Evolutionary conservation across 1,140 invertebrate genomes (phyloP).

Genomic region (Drosophila triauraria): DNA sequence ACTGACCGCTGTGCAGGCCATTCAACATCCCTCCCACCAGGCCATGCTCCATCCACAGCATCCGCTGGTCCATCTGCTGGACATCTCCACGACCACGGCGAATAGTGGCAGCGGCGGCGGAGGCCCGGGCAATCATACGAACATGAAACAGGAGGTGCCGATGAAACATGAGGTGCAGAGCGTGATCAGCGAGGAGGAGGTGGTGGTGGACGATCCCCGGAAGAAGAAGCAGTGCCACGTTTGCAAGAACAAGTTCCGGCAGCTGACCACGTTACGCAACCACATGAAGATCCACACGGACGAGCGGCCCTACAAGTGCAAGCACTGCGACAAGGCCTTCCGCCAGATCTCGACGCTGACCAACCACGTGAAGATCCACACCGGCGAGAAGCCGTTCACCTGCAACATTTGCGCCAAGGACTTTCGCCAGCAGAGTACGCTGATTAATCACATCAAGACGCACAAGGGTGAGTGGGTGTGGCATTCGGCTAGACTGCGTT

Average conservation of each 20-base stretch:
- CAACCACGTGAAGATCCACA: slow-evolving; percentile 84
- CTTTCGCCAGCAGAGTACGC: slow-evolving; percentile 82
- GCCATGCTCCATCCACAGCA: slow-evolving; percentile 83
- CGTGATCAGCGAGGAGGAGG: slow-evolving; percentile 74
- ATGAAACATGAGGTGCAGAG: slow-evolving; percentile 81
- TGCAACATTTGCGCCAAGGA: slow-evolving; percentile 84
- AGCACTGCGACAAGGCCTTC: slow-evolving; percentile 83
- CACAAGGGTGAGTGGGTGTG: slow-evolving; percentile 77
- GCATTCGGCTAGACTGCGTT: not conserved
- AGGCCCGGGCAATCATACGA: slow-evolving; percentile 62
- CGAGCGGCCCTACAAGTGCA: slow-evolving; percentile 84
- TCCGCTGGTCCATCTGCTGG: slow-evolving; percentile 77
- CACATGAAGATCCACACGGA: slow-evolving; percentile 85
- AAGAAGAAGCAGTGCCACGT: slow-evolving; percentile 85
- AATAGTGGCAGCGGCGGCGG: slow-evolving; percentile 68
- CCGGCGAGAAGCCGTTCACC: slow-evolving; percentile 84
- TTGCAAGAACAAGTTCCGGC: slow-evolving; percentile 85
- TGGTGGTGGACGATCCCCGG: slow-evolving; percentile 78
- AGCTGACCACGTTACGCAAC: slow-evolving; percentile 84
- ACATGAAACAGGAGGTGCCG: slow-evolving; percentile 53
- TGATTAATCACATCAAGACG: slow-evolving; percentile 84
- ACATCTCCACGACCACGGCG: slow-evolving; percentile 78
- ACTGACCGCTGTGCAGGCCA: slow-evolving; percentile 80
- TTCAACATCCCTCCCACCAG: slow-evolving; percentile 83
- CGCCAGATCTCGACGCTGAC: slow-evolving; percentile 83